phyloP scores from a whole-genome alignment of 2,797 vertebrate genomes.

The Spondyliosoma cantharus region DNA sequence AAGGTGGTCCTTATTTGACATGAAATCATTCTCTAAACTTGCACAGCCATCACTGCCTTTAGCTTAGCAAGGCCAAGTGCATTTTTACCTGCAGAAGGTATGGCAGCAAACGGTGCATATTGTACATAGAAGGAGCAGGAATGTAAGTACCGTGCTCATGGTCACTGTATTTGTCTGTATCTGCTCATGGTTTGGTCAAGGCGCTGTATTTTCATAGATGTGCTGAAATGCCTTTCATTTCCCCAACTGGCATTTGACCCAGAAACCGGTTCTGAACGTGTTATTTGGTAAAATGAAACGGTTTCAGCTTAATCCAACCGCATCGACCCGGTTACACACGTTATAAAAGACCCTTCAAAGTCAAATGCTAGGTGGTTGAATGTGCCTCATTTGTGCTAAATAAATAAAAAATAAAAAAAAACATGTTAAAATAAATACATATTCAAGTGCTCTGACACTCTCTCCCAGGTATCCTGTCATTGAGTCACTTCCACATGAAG shows the following conservation, averaged over 20 bases:
- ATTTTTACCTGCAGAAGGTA: not conserved
- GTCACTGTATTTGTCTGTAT: conserved; percentile 10
- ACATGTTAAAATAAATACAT: not conserved
- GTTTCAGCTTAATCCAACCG: not conserved
- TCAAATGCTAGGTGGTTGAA: not conserved
- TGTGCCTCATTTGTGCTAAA: not conserved
- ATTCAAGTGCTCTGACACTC: not conserved
- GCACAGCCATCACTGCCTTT: not conserved
- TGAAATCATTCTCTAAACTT: not conserved
- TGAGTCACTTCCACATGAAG: conserved; percentile 35
- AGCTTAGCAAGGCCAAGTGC: conserved; percentile 12
- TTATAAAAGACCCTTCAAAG: not conserved
- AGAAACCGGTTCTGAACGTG: not conserved
- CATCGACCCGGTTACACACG: not conserved
- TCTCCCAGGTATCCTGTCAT: conserved; percentile 32
- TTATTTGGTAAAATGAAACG: conserved; percentile 17
- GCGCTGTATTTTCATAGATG: not conserved
- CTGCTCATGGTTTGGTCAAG: not conserved
- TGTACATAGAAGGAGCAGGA: not conserved
- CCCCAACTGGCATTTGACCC: conserved; percentile 2
- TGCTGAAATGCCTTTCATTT: not conserved
- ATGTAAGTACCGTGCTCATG: not conserved
- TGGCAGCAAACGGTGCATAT: conserved; percentile 2
- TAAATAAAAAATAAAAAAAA: not conserved
- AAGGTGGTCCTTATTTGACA: not conserved